Evolutionary conservation across 2,797 vertebrate species (phyloP).

Genomic region (Ctenosaura bakeri): DNA sequence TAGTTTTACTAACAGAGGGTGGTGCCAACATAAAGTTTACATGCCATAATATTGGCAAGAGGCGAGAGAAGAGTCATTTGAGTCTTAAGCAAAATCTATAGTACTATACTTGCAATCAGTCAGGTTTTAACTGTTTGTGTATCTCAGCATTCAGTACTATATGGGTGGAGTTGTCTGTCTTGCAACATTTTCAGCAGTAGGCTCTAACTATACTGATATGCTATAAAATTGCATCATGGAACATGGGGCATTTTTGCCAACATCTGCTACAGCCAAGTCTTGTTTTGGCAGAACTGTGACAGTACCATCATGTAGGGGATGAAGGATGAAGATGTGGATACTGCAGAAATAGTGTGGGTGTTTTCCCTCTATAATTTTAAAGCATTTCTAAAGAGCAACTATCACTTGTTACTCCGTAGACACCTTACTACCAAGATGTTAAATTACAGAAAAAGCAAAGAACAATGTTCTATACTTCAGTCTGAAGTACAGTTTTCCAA

Average conservation of each 20-base stretch:
- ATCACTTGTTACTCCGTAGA: not conserved
- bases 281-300: not conserved
- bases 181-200: not conserved
- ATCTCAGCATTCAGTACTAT: no score
- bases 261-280: not conserved
- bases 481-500: not conserved
- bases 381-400: not conserved
- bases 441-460: not conserved
- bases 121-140: not conserved
- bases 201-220: not conserved
- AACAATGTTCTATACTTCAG: not conserved
- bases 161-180: not conserved
- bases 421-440: not conserved
- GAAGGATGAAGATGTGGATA: not conserved
- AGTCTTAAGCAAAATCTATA: not conserved
- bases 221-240: conserved; percentile 2
- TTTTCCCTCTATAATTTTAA: not conserved
- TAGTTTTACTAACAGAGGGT: not conserved
- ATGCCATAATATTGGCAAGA: not conserved
- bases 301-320: not conserved
- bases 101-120: not conserved
- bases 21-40: not conserved
- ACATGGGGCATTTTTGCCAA: not conserved
- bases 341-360: not conserved
- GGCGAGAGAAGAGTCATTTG: not conserved